phyloP scores from a whole-genome alignment of 2,797 vertebrate genomes.

The Cichlasoma orientale region DNA sequence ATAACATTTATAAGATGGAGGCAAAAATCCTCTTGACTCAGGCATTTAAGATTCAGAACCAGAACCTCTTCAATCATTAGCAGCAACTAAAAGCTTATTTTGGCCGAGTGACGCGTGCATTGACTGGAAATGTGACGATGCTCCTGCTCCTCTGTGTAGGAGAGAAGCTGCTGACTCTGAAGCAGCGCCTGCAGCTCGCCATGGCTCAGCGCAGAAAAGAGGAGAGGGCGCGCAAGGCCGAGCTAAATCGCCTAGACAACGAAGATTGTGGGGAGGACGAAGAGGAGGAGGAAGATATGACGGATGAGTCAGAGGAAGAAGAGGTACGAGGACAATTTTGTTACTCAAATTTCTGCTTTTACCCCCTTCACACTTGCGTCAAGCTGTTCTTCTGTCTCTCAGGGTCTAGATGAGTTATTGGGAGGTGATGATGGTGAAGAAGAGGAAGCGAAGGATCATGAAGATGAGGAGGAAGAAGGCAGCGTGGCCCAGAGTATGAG shows the following conservation, averaged over 20 bases:
- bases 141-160: constrained; percentile 74
- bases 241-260: constrained; percentile 89
- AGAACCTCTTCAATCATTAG: fast-evolving
- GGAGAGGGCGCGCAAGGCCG: constrained; percentile 88
- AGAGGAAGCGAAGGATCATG: constrained; percentile 60
- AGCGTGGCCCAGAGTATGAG: constrained; percentile 54
- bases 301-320: constrained; percentile 89
- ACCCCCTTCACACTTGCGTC: not conserved
- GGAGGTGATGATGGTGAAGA: constrained; percentile 76
- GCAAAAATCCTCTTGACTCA: no score
- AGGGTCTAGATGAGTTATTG: constrained; percentile 87
- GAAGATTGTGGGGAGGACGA: constrained; percentile 91
- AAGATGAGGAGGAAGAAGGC: constrained; percentile 53
- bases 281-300: constrained; percentile 88
- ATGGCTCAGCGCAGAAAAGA: constrained; percentile 91
- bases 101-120: not conserved
- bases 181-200: constrained; percentile 93
- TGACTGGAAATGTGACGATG: not conserved
- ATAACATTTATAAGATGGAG: no score
- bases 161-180: constrained; percentile 89
- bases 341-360: not conserved
- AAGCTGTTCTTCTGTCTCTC: not conserved
- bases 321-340: constrained; percentile 62
- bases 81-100: not conserved
- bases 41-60: not conserved